These are phyloP conservation scores for Chironomus riparius DNA, from an alignment of 2,888 invertebrate species.

Conservation along the genomic window DNA sequence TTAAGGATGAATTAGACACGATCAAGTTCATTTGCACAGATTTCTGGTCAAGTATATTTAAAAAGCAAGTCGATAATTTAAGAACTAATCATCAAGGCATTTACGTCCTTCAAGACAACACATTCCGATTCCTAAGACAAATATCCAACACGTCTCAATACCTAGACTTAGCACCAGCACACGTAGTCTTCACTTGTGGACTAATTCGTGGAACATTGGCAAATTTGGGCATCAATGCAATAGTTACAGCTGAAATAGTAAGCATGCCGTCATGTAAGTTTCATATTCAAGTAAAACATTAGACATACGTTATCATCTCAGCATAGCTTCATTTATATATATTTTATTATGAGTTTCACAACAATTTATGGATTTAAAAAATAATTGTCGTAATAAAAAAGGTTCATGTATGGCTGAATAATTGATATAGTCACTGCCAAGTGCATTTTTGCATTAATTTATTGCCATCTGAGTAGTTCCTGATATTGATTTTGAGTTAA, in stretches of 20 bases:
- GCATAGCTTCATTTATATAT: neutral
- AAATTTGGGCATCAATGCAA: conserved; percentile 85
- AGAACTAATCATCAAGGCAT: conserved; percentile 95
- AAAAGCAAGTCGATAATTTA: conserved; percentile 71
- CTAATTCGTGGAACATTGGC: conserved; percentile 88
- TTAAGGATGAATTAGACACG: conserved; percentile 94
- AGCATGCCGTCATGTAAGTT: conserved; percentile 88
- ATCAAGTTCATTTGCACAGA: conserved; percentile 99
- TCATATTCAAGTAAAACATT: conserved; percentile 70
- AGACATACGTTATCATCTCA: neutral
- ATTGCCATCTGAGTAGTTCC: no score
- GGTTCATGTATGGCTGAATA: neutral
- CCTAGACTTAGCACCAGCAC: conserved; percentile 81
- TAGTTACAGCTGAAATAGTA: conserved; percentile 92
- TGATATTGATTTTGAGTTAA: no score
- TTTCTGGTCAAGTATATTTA: conserved; percentile 96
- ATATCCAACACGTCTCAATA: conserved; percentile 86
- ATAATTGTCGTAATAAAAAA: neutral
- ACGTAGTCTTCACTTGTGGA: conserved; percentile 93
- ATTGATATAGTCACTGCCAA: neutral
- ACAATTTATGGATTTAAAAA: neutral
- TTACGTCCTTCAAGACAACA: conserved; percentile 94
- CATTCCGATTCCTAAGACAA: conserved; percentile 80
- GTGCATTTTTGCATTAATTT: no score
- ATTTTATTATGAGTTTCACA: neutral